Evolutionary conservation across 2,113 vertebrate genomes (phyloP).

Genomic region (Elephas maximus): DNA sequence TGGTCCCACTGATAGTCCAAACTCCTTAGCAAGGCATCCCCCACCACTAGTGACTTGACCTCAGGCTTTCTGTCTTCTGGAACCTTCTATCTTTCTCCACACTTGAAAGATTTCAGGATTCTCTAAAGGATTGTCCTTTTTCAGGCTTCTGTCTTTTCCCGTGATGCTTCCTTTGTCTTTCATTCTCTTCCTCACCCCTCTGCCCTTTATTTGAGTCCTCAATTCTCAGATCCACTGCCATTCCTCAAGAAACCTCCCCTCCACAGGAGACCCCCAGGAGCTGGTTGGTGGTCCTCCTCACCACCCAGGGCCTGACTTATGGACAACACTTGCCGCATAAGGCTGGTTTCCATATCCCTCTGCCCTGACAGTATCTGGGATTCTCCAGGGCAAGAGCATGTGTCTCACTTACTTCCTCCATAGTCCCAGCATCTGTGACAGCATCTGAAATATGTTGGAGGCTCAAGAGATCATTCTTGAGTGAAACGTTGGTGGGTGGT

Average conservation of each 20-base stretch:
- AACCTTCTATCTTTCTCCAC: neutral
- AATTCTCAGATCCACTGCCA: neutral
- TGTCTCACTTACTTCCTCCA: neutral
- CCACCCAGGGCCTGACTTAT: neutral
- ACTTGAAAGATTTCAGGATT: neutral
- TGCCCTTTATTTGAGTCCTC: too few relatives aligned
- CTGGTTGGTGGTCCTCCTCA: neutral
- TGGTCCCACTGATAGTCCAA: neutral
- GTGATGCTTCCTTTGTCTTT: neutral
- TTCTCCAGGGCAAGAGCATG: accelerated
- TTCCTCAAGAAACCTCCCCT: neutral
- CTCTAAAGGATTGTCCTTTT: neutral
- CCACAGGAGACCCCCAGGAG: neutral
- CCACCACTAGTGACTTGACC: neutral
- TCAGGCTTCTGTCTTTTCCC: accelerated
- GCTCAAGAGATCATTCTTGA: neutral
- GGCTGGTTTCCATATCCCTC: neutral
- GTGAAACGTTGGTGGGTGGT: neutral
- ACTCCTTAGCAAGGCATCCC: neutral
- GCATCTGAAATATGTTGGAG: neutral
- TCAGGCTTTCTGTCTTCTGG: neutral
- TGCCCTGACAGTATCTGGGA: neutral
- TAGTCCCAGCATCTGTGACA: neutral
- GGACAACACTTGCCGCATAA: accelerated
- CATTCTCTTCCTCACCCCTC: neutral